Evolutionary conservation across 1,140 invertebrate genomes (phyloP), one percentile per base, ranked within the genome.

Genomic region (Macrobrachium rosenbergii): DNA sequence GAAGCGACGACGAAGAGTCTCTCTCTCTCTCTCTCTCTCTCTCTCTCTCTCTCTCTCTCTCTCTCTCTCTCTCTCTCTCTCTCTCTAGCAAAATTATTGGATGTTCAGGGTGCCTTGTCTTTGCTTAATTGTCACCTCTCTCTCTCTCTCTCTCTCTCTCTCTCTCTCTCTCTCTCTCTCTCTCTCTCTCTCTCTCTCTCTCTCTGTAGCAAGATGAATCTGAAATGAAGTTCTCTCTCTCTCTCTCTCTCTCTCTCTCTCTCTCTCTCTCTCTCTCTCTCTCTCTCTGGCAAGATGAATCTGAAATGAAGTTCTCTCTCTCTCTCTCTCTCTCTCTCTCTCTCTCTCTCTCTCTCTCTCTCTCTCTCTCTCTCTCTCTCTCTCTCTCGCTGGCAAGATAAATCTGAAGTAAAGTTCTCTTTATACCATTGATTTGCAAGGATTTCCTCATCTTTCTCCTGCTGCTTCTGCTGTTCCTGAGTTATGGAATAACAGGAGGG

Each of bases 11-110:
- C 28, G 28, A 37, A 37, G 28, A 37, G 28, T 52, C 64, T 69
- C 64, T 69, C 64, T 69, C 64, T 67, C 64, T 67, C 64, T 67
- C 64, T 67, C 64, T 67, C 64, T 67, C 64, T 67, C 64, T 69
- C 64, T 69, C 64, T 69, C 64, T 69, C 64, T 69, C 64, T 69
- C 23, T 69, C 64, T 69, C 23, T 69, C 64, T 69, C 23, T 69
- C 64, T 12, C 21, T 64, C 63, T 64, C 63, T 64, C 63, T 64
- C 63, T 21, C 21, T 21, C 21, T 37, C 28, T 37, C 28, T 37
- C 28, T 37, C 28, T 37, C 28, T 37, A 37, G 28, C 28, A 37
- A 37, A 17, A 17, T 21, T 64, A 17, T 64, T 64, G 63, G 16
- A 17, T 64, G 16, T 21, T 64, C 63, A 17, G 16, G 16, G 16